phyloP scores from a whole-genome alignment of 2,888 invertebrate species.

The Merodon equestris region DNA sequence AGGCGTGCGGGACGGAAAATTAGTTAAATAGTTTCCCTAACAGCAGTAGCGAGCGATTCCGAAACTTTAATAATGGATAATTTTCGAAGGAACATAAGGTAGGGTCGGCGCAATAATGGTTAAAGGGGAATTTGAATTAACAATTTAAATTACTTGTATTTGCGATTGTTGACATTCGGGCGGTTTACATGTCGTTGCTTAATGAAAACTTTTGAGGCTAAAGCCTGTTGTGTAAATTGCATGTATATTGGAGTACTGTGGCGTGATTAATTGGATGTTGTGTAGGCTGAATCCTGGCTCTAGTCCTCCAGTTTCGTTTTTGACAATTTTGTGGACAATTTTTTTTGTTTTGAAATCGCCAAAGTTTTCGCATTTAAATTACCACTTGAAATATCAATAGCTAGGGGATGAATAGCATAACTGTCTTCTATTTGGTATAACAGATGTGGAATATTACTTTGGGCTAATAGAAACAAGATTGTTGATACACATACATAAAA shows the following conservation, averaged over 20 bases:
- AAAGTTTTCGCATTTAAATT: slow-evolving; percentile 57
- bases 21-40: slow-evolving; percentile 55
- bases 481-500: too few species aligned
- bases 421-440: too few species aligned
- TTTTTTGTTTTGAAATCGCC: slow-evolving; percentile 37
- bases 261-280: slow-evolving; percentile 53
- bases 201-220: slow-evolving; percentile 31
- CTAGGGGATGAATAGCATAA: too few species aligned
- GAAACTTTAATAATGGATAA: slow-evolving; percentile 27
- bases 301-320: too few species aligned
- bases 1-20: slow-evolving; percentile 14
- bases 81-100: slow-evolving; percentile 8
- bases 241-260: slow-evolving; percentile 6
- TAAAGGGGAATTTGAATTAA: slow-evolving; percentile 35
- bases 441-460: too few species aligned
- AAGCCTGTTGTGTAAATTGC: not conserved
- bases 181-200: slow-evolving; percentile 31
- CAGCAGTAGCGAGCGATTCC: too few species aligned
- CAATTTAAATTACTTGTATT: slow-evolving; percentile 56
- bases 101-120: not conserved
- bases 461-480: too few species aligned
- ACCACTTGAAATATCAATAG: slow-evolving; percentile 20
- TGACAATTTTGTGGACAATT: slow-evolving; percentile 3
- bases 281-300: too few species aligned
- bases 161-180: slow-evolving; percentile 29